A percentile compares a stretch with the other conserved stretches of the same genome.
These are phyloP conservation scores for Cygnus atratus DNA, from an alignment of 2,113 vertebrate genomes.

Conservation along the genomic window DNA sequence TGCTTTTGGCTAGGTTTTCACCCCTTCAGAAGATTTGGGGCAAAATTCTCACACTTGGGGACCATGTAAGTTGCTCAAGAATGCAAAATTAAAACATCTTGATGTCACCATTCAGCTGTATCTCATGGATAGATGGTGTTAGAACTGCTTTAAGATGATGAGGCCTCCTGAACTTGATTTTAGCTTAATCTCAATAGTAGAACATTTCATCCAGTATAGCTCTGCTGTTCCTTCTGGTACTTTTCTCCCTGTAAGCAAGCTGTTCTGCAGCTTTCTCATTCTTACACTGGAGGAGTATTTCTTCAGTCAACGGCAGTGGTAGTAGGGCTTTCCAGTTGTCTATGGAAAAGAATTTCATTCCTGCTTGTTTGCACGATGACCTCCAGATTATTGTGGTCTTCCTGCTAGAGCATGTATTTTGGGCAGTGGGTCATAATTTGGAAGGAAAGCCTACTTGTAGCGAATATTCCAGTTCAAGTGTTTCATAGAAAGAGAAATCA, in stretches of 20 bases:
- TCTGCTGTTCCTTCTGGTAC: background rate
- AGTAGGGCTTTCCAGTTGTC: background rate
- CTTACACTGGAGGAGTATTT: background rate
- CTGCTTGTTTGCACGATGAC: background rate
- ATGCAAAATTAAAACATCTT: background rate
- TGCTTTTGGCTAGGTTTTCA: background rate
- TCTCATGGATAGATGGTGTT: background rate
- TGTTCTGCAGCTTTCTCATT: background rate
- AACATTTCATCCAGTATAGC: background rate
- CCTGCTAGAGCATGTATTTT: background rate
- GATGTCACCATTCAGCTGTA: background rate
- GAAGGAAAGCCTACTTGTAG: background rate
- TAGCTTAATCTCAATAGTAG: background rate
- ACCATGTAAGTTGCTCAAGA: background rate
- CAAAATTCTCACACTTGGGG: background rate
- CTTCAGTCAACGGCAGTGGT: background rate
- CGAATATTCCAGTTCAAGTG: background rate
- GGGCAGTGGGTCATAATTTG: background rate
- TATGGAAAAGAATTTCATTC: background rate
- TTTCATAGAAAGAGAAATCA: background rate
- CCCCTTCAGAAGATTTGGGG: background rate
- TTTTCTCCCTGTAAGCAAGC: background rate
- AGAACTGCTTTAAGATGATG: background rate
- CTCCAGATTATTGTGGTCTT: background rate
- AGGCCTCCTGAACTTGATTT: background rate